Conservation (phyloP, 1,140 invertebrate species). For the Drosophila melanogaster region DNA sequence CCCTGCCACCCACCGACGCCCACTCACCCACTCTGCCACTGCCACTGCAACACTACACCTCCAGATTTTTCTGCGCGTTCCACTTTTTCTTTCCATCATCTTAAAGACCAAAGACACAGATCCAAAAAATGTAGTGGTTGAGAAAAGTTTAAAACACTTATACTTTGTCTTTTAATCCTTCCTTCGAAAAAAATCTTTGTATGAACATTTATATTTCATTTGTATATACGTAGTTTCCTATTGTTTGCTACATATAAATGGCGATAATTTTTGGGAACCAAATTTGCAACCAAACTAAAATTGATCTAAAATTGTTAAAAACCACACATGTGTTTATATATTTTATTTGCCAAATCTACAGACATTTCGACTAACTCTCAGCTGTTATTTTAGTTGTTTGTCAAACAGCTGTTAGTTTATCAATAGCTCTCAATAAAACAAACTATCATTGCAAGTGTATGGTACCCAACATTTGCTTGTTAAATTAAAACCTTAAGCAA, state of each 20-base stretch:
- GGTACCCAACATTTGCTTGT: background rate
- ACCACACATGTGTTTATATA: too few species aligned
- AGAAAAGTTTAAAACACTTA: background rate
- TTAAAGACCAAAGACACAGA: conserved; percentile 13
- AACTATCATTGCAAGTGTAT: too few species aligned
- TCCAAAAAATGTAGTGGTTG: background rate
- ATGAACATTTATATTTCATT: too few species aligned
- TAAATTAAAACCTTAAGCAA: too few species aligned
- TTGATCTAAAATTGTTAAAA: background rate
- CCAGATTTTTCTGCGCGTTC: conserved; percentile 22
- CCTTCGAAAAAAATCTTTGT: too few species aligned
- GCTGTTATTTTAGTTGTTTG: background rate
- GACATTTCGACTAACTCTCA: too few species aligned
- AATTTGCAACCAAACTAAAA: too few species aligned
- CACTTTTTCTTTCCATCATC: conserved; percentile 20
- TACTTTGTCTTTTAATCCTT: background rate
- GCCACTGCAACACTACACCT: conserved; percentile 4
- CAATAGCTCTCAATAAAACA: background rate
- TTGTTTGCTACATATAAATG: too few species aligned
- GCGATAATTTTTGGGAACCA: too few species aligned
- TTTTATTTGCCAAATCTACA: background rate
- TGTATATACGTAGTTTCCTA: too few species aligned
- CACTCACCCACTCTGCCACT: background rate
- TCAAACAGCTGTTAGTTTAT: background rate
- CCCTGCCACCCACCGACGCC: conserved; percentile 1